Base-by-base conservation (phyloP, 2,113 vertebrate genomes). In the Corythornis vintsioides region DNA sequence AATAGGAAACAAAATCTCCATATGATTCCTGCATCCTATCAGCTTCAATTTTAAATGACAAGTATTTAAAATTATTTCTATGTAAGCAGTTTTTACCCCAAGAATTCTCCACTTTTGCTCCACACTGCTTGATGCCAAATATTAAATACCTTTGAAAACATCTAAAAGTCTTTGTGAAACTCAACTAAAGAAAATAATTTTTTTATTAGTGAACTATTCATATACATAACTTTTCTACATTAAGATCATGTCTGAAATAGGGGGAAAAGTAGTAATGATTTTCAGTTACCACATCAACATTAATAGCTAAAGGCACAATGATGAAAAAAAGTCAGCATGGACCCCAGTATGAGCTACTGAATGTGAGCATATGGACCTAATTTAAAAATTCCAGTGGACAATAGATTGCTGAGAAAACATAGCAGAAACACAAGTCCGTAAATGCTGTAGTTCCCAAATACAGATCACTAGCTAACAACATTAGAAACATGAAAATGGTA, bases 311-410 rank as follows among this genome's bases (percentile, higher is more conserved):
- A 19, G 11, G 29, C 18, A 25, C 2, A 10, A n/a, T 4, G 1
- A 65, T 38, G 18, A n/a, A 18, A 73, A 47, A 69, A 60, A 56
- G 38, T 21, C 0, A 0, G 2, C 12, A 19, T 3, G 12, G 40
- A 33, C 4, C 4, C 10, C 42, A 48, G 1, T 5, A 12, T 42
- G 10, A 63, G 16, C 40, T 45, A 22, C 10, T 33, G 3, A 80
- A 45, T 47, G 40, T 1, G 2, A 3, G 4, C 24, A 7, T 3
- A 15, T 3, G 15, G 25, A 69, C 4, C 5, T n/a, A 52, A 69
- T 40, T 61, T 80, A 11, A 20, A 42, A 59, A 75, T 26, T 63
- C 3, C 21, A 35, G 47, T 9, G 12, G 7, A 31, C 57, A 71
- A 50, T 2, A 31, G 17, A 20, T 8, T 65, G 17, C 10, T 9